A percentile compares a stretch with the other conserved stretches of the same genome.
These are phyloP conservation scores for Hozukius guyotensis DNA, from an alignment of 2,797 vertebrate species.

Conservation along the genomic window DNA sequence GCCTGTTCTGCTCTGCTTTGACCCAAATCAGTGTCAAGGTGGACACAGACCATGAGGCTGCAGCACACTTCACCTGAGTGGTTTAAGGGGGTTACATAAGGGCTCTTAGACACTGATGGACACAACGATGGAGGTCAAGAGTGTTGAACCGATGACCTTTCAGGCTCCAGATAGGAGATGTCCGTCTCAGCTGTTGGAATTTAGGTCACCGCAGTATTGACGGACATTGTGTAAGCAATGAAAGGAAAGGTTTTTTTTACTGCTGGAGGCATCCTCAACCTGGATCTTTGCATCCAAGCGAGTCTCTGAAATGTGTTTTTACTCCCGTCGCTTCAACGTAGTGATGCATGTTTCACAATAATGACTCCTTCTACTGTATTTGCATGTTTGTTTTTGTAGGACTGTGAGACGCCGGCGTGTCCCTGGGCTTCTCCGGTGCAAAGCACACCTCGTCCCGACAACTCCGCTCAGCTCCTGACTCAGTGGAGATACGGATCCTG, in stretches of 20 bases:
- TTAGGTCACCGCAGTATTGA: not conserved
- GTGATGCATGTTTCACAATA: not conserved
- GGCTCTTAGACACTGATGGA: conserved; percentile 16
- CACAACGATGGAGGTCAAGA: not conserved
- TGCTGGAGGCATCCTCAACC: not conserved
- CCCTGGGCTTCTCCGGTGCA: conserved; percentile 74
- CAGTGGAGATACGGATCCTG: conserved; percentile 98
- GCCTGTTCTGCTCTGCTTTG: not conserved
- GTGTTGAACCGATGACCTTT: conserved; percentile 31
- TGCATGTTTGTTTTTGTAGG: conserved; percentile 75
- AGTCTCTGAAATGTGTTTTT: not conserved
- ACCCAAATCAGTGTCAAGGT: conserved; percentile 1
- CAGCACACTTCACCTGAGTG: not conserved
- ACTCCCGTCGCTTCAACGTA: not conserved
- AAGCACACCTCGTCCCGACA: conserved; percentile 83
- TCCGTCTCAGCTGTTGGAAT: not conserved
- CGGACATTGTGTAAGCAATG: not conserved
- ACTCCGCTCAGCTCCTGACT: conserved; percentile 78
- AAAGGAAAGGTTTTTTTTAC: not conserved
- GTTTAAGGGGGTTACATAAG: not conserved
- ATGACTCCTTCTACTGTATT: not conserved
- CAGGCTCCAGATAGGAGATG: conserved; percentile 10
- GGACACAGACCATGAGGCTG: conserved; percentile 25
- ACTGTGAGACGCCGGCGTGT: conserved; percentile 89
- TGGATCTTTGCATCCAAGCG: not conserved